Evolutionary conservation across 2,797 vertebrate species (phyloP).

Genomic region (Knipowitschia caucasica): DNA sequence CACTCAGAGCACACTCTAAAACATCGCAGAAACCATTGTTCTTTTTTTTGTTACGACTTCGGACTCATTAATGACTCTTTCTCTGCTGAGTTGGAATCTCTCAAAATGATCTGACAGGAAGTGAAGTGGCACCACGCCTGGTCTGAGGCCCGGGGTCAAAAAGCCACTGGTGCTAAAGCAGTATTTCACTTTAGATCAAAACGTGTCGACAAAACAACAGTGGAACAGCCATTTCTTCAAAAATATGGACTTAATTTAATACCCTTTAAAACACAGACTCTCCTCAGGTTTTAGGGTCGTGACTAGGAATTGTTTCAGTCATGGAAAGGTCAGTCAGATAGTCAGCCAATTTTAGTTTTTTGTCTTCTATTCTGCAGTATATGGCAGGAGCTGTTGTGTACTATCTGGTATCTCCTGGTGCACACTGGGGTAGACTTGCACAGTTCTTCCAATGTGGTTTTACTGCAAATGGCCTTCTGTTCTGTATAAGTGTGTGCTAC

Average conservation of each 20-base stretch:
- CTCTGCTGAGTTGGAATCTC: constrained; percentile 20
- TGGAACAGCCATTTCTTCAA: neutral
- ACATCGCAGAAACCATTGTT: constrained; percentile 34
- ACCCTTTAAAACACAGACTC: constrained; percentile 1
- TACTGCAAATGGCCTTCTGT: no score
- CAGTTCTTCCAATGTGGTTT: no score
- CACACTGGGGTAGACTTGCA: no score
- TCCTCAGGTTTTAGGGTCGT: no score
- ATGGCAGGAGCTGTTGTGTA: no score
- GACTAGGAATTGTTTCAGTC: no score
- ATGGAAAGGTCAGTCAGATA: no score
- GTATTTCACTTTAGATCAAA: neutral
- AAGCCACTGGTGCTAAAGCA: neutral
- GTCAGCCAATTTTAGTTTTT: no score
- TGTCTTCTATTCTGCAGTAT: no score
- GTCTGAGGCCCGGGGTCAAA: constrained; percentile 25
- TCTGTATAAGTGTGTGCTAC: no score
- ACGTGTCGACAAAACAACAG: neutral
- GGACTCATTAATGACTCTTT: constrained; percentile 34
- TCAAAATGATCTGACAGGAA: constrained; percentile 50
- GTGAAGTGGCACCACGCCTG: constrained; percentile 61
- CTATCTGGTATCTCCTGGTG: no score
- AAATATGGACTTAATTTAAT: neutral
- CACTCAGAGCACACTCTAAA: constrained; percentile 42
- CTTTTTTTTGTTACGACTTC: constrained; percentile 28